phyloP scores from a whole-genome alignment of 2,113 vertebrate genomes.

The Pongo abelii region DNA sequence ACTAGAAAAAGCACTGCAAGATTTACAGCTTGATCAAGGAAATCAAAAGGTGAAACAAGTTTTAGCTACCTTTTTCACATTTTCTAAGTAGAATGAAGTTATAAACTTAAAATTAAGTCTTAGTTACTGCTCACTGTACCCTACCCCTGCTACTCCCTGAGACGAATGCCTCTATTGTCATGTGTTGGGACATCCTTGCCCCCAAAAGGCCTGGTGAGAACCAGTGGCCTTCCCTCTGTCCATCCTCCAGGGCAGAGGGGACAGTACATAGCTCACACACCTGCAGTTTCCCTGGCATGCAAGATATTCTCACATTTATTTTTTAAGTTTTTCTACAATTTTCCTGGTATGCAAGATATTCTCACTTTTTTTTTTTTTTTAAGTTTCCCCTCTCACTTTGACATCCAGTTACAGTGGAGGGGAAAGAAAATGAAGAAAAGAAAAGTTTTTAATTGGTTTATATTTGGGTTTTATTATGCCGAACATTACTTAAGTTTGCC shows the following conservation, averaged over 20 bases:
- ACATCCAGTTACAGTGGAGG: not conserved
- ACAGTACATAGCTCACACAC: not conserved
- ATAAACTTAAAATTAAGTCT: not conserved
- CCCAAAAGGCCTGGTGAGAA: not conserved
- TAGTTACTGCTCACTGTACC: not conserved
- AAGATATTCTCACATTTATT: not conserved
- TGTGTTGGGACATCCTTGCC: not conserved
- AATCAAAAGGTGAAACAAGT: slow-evolving; percentile 87
- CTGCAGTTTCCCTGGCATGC: not conserved
- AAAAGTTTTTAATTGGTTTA: not conserved
- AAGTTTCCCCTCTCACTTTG: not conserved
- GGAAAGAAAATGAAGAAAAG: no score
- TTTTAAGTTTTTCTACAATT: not conserved
- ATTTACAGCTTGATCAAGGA: slow-evolving; percentile 88
- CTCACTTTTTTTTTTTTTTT: not conserved
- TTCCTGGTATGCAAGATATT: no score
- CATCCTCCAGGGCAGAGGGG: not conserved
- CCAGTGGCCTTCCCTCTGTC: not conserved
- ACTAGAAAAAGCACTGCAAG: slow-evolving; percentile 89
- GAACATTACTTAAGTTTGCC: not conserved
- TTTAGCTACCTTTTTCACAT: not conserved
- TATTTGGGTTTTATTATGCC: not conserved
- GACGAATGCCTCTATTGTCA: not conserved
- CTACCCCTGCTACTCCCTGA: not conserved
- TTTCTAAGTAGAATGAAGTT: not conserved